These are phyloP conservation scores for Mimumesa dahlbomi DNA, from an alignment of 2,888 invertebrate species.

Conservation along the genomic window DNA sequence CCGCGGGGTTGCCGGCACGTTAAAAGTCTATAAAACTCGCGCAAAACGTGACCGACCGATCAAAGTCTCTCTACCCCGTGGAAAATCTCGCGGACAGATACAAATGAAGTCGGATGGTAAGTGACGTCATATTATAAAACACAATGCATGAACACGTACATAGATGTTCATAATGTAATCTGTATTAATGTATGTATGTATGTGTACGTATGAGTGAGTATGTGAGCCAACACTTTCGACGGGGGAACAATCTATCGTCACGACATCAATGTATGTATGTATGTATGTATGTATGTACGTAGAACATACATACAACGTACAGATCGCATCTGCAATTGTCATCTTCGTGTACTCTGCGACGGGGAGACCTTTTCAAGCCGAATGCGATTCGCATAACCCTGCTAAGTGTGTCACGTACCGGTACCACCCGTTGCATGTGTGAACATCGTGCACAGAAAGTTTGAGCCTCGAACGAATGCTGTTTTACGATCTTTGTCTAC, in stretches of 20 bases:
- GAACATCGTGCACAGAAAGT: slow-evolving; percentile 12
- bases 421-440: slow-evolving; percentile 46
- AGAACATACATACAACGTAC: slow-evolving; percentile 19
- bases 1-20: slow-evolving; percentile 16
- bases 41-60: slow-evolving; percentile 40
- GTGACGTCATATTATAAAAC: slow-evolving; percentile 39
- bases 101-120: slow-evolving; percentile 8
- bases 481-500: not conserved
- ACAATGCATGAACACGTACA: slow-evolving; percentile 16
- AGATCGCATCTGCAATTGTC: slow-evolving; percentile 61
- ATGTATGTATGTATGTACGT: too few relatives aligned
- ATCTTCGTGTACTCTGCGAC: slow-evolving; percentile 34
- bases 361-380: slow-evolving; percentile 39
- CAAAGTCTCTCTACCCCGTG: slow-evolving; percentile 26
- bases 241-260: slow-evolving; percentile 21
- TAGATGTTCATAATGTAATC: too few relatives aligned
- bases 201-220: not conserved
- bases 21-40: slow-evolving; percentile 44
- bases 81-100: slow-evolving; percentile 13
- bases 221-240: slow-evolving; percentile 13
- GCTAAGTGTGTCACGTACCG: slow-evolving; percentile 60
- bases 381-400: slow-evolving; percentile 50
- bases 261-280: slow-evolving; percentile 15
- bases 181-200: not conserved
- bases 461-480: not conserved